A percentile compares a stretch with the other conserved stretches of the same genome.
Conservation (phyloP, 2,888 invertebrate species). For the Cordylochernes scorpioides region DNA sequence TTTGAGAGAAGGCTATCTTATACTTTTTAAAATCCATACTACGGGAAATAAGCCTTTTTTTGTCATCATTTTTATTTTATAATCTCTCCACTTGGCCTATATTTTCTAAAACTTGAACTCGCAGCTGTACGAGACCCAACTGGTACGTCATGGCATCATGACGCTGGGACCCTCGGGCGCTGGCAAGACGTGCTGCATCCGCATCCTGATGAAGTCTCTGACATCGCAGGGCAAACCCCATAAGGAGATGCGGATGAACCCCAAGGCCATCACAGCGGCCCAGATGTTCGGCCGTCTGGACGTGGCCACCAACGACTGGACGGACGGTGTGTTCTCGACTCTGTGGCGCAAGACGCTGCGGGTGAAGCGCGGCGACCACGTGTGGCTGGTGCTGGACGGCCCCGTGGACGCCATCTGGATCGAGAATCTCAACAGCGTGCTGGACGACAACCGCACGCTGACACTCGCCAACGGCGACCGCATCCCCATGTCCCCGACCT, state of each 20-base stretch:
- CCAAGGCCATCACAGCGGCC: constrained; percentile 82
- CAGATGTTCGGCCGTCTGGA: constrained; percentile 93
- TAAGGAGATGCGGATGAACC: constrained; percentile 92
- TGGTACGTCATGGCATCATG: constrained; percentile 87
- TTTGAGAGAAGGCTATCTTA: no score
- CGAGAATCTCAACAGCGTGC: constrained; percentile 82
- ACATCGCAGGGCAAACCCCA: constrained; percentile 57
- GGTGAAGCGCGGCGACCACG: constrained; percentile 49
- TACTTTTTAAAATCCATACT: no score
- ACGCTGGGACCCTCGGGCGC: constrained; percentile 78
- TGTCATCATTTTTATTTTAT: no score
- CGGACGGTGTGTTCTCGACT: constrained; percentile 88
- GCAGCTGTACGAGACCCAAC: constrained; percentile 82
- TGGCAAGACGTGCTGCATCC: constrained; percentile 75
- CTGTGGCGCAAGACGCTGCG: constrained; percentile 81
- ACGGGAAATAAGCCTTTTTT: no score
- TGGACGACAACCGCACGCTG: constrained; percentile 83
- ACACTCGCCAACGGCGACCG: constrained; percentile 86
- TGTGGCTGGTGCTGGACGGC: constrained; percentile 83
- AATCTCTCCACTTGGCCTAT: background rate
- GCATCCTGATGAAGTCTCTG: constrained; percentile 63
- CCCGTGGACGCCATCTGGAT: constrained; percentile 97
- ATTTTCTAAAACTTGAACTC: constrained; percentile 5
- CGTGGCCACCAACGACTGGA: constrained; percentile 95
- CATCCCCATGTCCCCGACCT: constrained; percentile 69